These are phyloP conservation scores for Pristiophorus japonicus DNA, from an alignment of 2,113 vertebrate genomes.

Conservation along the genomic window DNA sequence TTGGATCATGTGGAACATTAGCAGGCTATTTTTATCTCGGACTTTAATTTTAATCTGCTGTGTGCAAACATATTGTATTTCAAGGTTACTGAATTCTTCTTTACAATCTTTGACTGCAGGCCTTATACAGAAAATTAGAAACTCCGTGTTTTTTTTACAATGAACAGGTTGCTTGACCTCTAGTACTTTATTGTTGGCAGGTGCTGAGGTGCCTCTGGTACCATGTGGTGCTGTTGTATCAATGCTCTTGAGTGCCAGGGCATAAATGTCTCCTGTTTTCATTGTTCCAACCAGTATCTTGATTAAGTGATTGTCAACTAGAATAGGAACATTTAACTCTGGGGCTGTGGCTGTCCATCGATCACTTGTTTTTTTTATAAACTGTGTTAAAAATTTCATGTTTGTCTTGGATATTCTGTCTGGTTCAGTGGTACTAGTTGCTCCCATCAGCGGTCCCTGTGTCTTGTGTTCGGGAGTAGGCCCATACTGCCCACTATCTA, in stretches of 20 bases:
- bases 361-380: neutral
- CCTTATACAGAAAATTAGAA: neutral
- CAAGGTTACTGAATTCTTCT: conserved; percentile 14
- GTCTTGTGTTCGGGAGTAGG: neutral
- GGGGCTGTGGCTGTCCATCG: neutral
- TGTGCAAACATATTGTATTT: neutral
- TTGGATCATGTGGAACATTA: neutral
- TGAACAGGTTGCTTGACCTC: neutral
- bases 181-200: neutral
- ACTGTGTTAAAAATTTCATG: neutral
- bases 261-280: neutral
- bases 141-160: neutral
- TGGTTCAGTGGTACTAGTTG: neutral
- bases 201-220: neutral
- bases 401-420: neutral
- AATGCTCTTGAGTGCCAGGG: neutral
- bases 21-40: neutral
- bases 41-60: neutral
- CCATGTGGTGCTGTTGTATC: neutral
- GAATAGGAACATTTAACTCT: neutral
- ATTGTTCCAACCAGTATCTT: neutral
- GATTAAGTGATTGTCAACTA: neutral
- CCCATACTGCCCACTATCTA: neutral
- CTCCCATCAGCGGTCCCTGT: neutral
- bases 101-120: neutral